phyloP scores from a whole-genome alignment of 2,888 invertebrate genomes.

The Tuta absoluta region DNA sequence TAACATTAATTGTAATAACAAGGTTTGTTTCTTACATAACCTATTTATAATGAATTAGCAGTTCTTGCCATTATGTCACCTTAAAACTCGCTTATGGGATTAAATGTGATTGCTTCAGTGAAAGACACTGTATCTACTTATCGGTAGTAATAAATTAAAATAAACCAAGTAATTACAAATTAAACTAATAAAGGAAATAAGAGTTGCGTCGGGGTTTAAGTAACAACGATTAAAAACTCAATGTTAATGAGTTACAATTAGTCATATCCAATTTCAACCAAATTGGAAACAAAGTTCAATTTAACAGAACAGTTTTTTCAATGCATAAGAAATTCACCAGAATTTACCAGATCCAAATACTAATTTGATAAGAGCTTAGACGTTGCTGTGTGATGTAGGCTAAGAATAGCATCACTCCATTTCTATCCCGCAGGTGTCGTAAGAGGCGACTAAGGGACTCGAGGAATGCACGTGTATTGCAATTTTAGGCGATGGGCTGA shows the following conservation, averaged over 20 bases:
- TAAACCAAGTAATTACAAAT: not conserved
- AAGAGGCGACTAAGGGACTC: no score
- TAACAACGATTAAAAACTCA: not conserved
- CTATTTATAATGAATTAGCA: not conserved
- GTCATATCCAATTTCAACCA: not conserved
- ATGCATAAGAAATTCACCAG: no score
- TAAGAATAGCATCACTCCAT: no score
- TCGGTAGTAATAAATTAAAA: not conserved
- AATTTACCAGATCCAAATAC: no score
- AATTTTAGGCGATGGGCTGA: no score
- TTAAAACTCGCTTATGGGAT: not conserved
- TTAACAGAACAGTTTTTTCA: no score
- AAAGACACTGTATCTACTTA: not conserved
- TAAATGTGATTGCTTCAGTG: not conserved
- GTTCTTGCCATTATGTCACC: slow-evolving; percentile 4
- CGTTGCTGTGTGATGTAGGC: no score
- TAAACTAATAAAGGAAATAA: not conserved
- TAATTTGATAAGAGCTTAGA: no score
- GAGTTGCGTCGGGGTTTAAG: not conserved
- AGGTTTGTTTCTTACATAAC: not conserved
- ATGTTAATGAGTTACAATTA: not conserved
- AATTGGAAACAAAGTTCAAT: not conserved
- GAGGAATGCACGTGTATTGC: no score
- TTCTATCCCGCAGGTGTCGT: no score
- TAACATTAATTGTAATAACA: no score